These are phyloP conservation scores for Bubo bubo DNA, from an alignment of 2,113 vertebrate genomes.

Conservation along the genomic window DNA sequence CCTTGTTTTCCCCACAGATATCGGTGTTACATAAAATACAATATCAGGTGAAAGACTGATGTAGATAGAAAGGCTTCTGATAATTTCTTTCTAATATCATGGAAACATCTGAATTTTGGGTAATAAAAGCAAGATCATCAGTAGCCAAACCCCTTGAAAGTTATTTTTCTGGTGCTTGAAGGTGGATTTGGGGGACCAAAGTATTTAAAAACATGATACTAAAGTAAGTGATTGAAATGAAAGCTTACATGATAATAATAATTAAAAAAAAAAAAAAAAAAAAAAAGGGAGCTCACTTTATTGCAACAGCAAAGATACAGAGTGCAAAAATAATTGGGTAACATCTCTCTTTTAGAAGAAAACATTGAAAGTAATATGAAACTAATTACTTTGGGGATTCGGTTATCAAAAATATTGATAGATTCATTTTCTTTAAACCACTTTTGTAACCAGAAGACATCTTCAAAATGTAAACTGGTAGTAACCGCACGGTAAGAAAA, in stretches of 20 bases:
- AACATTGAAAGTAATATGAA: not conserved
- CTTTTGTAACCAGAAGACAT: not conserved
- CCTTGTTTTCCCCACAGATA: not conserved
- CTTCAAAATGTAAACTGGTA: not conserved
- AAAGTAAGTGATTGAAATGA: not conserved
- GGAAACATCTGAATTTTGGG: not conserved
- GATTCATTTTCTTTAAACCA: not conserved
- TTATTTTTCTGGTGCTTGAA: not conserved
- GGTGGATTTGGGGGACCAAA: not conserved
- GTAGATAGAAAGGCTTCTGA: not conserved
- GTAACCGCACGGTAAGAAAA: not conserved
- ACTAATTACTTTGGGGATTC: not conserved
- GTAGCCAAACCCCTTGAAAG: not conserved
- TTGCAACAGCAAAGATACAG: not conserved
- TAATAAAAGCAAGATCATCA: not conserved
- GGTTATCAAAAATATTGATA: not conserved
- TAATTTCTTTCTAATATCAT: not conserved
- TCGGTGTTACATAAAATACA: not conserved
- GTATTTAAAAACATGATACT: not conserved
- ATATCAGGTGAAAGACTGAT: accelerated
- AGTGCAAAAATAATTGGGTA: not conserved
- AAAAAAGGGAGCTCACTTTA: not conserved
- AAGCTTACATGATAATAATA: not conserved
- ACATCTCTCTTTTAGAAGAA: not conserved
- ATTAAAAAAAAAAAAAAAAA: too few relatives aligned